Conservation (phyloP, 2,888 invertebrate species). For the Hedychridium roseum region DNA sequence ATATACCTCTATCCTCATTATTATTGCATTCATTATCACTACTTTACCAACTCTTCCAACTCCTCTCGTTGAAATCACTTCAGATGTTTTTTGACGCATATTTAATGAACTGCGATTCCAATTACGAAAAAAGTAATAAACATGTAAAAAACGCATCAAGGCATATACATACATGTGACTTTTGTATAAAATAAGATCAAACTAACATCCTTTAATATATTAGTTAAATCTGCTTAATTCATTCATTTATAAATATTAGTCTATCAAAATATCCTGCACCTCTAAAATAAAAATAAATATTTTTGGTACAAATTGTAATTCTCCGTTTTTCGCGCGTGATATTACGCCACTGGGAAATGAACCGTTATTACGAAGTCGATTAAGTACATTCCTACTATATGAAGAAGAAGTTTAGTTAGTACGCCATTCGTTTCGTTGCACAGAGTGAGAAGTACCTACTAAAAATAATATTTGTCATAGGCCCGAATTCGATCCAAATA, state of each 20-base stretch:
- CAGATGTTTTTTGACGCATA: too few relatives aligned
- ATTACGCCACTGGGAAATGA: too few relatives aligned
- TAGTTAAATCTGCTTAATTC: slow-evolving; percentile 15
- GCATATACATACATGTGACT: background rate
- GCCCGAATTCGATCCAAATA: too few relatives aligned
- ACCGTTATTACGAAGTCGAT: slow-evolving; percentile 23
- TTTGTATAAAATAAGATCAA: too few relatives aligned
- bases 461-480: too few relatives aligned
- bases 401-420: too few relatives aligned
- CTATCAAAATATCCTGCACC: slow-evolving; percentile 34
- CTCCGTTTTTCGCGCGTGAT: slow-evolving; percentile 20
- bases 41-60: slow-evolving; percentile 20
- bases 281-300: slow-evolving; percentile 41
- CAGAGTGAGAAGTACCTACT: too few relatives aligned
- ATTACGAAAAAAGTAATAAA: too few relatives aligned
- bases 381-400: slow-evolving; percentile 24
- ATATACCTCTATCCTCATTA: slow-evolving; percentile 34
- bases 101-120: too few relatives aligned
- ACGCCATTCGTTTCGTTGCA: too few relatives aligned
- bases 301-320: slow-evolving; percentile 31
- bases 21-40: slow-evolving; percentile 47
- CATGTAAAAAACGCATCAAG: too few relatives aligned
- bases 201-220: slow-evolving; percentile 8
- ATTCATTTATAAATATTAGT: slow-evolving; percentile 28
- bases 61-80: too few relatives aligned